Conservation (phyloP, 2,113 vertebrate genomes). For the Cygnus buccinator region DNA sequence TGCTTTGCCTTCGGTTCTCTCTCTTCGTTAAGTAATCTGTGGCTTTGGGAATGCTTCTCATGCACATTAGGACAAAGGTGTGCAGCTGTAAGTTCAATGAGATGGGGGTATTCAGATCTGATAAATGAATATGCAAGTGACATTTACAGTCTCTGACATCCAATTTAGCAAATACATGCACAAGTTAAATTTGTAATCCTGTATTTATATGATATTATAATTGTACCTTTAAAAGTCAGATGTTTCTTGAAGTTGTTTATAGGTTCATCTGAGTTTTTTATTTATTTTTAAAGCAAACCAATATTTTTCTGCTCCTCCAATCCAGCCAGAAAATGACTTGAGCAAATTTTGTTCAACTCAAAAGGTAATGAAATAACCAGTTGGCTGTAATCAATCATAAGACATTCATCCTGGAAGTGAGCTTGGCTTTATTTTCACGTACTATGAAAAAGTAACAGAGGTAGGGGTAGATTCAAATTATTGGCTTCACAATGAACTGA, state of each 20-base stretch:
- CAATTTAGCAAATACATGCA: constrained; percentile 30
- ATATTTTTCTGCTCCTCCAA: neutral
- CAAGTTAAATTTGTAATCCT: constrained; percentile 2
- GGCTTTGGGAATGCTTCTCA: neutral
- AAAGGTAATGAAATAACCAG: neutral
- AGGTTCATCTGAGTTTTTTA: neutral
- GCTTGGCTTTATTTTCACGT: neutral
- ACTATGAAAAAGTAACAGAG: neutral
- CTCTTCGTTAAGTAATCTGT: neutral
- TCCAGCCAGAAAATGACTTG: neutral
- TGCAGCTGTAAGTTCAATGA: constrained; percentile 17
- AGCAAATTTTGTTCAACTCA: neutral
- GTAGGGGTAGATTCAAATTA: neutral
- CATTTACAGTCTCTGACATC: constrained; percentile 4
- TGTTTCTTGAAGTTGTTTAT: constrained; percentile 4
- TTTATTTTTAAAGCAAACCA: neutral
- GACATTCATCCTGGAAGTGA: neutral
- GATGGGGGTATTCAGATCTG: neutral
- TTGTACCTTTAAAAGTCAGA: constrained; percentile 11
- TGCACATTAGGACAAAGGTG: neutral
- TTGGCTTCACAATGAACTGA: neutral
- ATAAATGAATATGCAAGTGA: constrained; percentile 27
- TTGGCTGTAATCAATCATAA: neutral
- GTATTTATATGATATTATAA: neutral
- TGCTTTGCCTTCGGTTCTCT: neutral